Evolutionary conservation across 1,140 invertebrate genomes (phyloP), one percentile per base, ranked within the genome.

Genomic region (Carcinoscorpius rotundicauda): DNA sequence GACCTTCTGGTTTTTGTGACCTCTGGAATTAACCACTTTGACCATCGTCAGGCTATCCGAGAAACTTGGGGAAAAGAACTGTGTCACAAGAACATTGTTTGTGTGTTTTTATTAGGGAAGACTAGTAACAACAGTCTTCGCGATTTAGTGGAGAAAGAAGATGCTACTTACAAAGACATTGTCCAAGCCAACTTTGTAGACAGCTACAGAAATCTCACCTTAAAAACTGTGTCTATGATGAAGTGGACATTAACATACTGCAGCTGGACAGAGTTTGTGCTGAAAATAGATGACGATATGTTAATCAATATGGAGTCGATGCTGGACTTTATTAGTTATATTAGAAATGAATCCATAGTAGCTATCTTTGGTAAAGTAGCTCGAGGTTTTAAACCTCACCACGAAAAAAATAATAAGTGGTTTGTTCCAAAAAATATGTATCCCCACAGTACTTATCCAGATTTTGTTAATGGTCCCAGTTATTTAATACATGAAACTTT

Each of bases 381-480:
- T 0, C 85, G 84, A 68, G 86, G 86, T 73, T 92, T 89, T 87
- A 87, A 87, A 72, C 91, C 90, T 0, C 87, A 91, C 66, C 80
- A 90, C 48, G 89, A 89, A 70, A 85, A 3, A 4, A 52, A 55
- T 59, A 72, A 87, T 58, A 93, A 93, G 73, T 69, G 68, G 65
- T 72, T 62, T 52, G 67, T 69, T 56, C 71, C 71, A 59, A 63
- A 66, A 64, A 58, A 60, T 62, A 66, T 70, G 57, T 73, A 67
- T 62, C 62, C 53, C 10, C 58, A 62, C 48, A 61, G 55, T 49
- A 52, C 69, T 55, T 73, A 71, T 68, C 68, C 74, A 60, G 63
- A 69, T 51, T 75, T 75, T 64, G 70, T 72, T n/a, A 67, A 72
- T 10, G 74, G 74, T n/a, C 71, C 74, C 5, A 71, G 71, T 9